Percentiles rank a stretch among this genome's conserved stretches.
phyloP scores from a whole-genome alignment of 2,797 vertebrate genomes.

The Enteromius trimaculatus region DNA sequence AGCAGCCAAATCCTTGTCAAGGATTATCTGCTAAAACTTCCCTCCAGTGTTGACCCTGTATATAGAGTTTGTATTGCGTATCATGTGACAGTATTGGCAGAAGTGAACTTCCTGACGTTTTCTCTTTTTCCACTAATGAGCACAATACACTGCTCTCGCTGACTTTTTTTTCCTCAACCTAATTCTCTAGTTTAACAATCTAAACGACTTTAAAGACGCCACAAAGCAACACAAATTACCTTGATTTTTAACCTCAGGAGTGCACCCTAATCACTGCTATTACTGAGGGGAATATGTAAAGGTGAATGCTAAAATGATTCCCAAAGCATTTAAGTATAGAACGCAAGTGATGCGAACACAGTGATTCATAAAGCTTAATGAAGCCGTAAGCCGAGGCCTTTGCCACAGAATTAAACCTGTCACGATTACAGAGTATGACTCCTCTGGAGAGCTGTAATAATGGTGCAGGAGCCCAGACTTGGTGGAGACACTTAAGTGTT shows the following conservation, averaged over 20 bases:
- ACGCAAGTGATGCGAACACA: conserved; percentile 65
- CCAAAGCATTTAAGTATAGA: conserved; percentile 67
- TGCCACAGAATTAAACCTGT: conserved; percentile 67
- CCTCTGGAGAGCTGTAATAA: conserved; percentile 65
- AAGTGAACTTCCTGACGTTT: conserved; percentile 45
- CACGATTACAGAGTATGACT: conserved; percentile 64
- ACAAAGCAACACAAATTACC: conserved; percentile 56
- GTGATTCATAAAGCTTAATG: conserved; percentile 70
- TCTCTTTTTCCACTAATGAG: conserved; percentile 46
- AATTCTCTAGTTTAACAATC: conserved; percentile 54
- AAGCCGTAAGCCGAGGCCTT: conserved; percentile 61
- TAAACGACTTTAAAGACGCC: conserved; percentile 55
- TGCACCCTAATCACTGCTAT: conserved; percentile 48
- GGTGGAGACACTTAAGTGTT: conserved; percentile 66
- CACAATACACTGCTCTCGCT: conserved; percentile 37
- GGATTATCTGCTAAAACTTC: conserved; percentile 38
- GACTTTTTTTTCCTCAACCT: conserved; percentile 50
- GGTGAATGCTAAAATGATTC: conserved; percentile 64
- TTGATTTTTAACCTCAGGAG: conserved; percentile 51
- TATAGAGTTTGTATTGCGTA: neutral
- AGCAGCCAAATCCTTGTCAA: conserved; percentile 30
- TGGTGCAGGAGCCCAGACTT: conserved; percentile 64
- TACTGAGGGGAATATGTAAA: conserved; percentile 56
- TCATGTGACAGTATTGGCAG: conserved; percentile 61
- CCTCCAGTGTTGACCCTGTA: conserved; percentile 28